phyloP scores from a whole-genome alignment of 1,140 invertebrate species.

The Penaeus chinensis region DNA sequence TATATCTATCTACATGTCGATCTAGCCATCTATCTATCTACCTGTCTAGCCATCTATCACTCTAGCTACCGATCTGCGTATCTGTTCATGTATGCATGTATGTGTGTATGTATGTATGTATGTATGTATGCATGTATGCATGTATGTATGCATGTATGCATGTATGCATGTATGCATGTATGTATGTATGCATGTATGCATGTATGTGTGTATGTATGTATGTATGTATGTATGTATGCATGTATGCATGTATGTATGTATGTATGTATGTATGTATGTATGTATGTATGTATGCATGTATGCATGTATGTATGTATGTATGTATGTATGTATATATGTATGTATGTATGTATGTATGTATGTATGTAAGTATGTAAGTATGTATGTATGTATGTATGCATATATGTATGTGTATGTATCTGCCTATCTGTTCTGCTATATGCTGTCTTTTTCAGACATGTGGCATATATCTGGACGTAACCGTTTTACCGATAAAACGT shows the following conservation, averaged over 20 bases:
- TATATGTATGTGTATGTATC: too few species aligned
- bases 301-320: not conserved
- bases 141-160: not conserved
- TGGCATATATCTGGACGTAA: too few species aligned
- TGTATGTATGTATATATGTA: not conserved
- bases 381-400: too few species aligned
- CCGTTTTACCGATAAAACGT: too few species aligned
- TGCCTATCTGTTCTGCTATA: too few species aligned
- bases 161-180: not conserved
- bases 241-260: not conserved
- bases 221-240: not conserved
- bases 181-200: not conserved
- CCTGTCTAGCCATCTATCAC: not conserved
- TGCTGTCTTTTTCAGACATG: too few species aligned
- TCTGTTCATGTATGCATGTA: too few species aligned
- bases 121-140: not conserved
- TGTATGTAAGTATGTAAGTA: not conserved
- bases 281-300: not conserved
- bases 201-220: not conserved
- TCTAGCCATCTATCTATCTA: conserved; percentile 15
- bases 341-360: not conserved
- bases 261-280: not conserved
- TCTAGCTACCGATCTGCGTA: too few species aligned
- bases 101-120: not conserved
- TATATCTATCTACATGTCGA: not conserved